phyloP scores from a whole-genome alignment of 92 coral and sea anemone genomes.

The Porites lobata region DNA sequence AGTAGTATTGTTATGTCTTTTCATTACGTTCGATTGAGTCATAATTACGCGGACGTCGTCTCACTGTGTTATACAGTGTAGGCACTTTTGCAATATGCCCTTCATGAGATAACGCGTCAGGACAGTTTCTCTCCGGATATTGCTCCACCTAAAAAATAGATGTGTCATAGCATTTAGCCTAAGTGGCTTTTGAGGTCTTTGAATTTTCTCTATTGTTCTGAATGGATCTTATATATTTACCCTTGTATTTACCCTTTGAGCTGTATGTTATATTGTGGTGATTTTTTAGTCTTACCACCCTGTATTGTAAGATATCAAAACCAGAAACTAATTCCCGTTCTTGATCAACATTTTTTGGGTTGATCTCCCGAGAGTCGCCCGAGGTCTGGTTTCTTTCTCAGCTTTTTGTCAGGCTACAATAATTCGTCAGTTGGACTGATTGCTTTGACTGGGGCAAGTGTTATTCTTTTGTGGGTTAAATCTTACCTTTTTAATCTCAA shows the following conservation, averaged over 20 bases:
- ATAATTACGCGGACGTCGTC: neutral
- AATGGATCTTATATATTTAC: slow-evolving; percentile 15
- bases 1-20: neutral
- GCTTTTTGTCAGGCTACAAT: neutral
- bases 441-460: neutral
- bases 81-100: slow-evolving; percentile 3
- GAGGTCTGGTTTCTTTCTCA: slow-evolving; percentile 1
- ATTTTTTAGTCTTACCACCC: neutral
- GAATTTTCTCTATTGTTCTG: slow-evolving; percentile 32
- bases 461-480: neutral
- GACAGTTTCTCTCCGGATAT: slow-evolving; percentile 19
- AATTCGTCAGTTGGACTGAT: neutral
- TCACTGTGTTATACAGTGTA: neutral
- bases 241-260: neutral
- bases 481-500: neutral
- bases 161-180: neutral
- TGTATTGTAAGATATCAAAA: neutral
- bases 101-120: neutral
- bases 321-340: neutral
- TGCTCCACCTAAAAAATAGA: slow-evolving; percentile 29
- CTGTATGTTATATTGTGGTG: slow-evolving; percentile 30
- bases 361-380: neutral
- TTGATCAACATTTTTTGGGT: neutral
- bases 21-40: neutral
- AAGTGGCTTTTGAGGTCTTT: slow-evolving; percentile 31